Base-by-base conservation (phyloP, 2,797 vertebrate genomes). In the Typhlichthys eigenmanni region DNA sequence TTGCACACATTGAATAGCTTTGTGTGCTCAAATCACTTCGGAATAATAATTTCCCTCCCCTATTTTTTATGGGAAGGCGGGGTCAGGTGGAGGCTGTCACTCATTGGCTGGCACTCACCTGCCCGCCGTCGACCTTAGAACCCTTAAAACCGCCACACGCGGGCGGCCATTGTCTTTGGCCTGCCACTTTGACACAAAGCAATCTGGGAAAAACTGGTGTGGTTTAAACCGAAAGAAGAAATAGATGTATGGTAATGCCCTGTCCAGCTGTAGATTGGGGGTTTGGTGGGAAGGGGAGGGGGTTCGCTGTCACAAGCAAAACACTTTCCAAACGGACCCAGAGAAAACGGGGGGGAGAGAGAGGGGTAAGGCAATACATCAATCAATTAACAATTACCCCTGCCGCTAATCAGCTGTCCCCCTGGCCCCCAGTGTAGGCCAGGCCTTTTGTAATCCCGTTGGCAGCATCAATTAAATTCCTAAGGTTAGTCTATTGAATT, bases 401-500 rank as follows among this genome's bases (percentile, higher is more conserved):
- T 5, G 79, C 89, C 91, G 90, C 90, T 95, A 93, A 94, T 94
- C 89, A 93, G 86, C 82, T 89, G 90, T 93, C 91, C 90, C 87
- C 79, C 87, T 11, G n/a, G 51, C 47, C 52, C 87, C 87, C 84
- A 66, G 82, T 68, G 59, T 86, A 62, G 81, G 85, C 82, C 29
- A 11, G 78, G 64, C 71, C 66, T 64, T 82, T 90, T 92, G 76
- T 90, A 92, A 92, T 92, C 88, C 92, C 72, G 78, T 83, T 93
- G 89, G 88, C 89, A 93, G 87, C 84, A 89, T 93, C 92, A 91
- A 93, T 93, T 93, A 91, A 91, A 92, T 92, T 93, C 92, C 92
- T 93, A 92, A 94, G 92, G 93, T 93, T 92, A 92, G 90, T 91
- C 89, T 93, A 93, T 93, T 92, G 92, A 92, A 93, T 92, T 93